Evolutionary conservation across 2,888 invertebrate genomes (phyloP).

Genomic region (Stenotaenia linearis): DNA sequence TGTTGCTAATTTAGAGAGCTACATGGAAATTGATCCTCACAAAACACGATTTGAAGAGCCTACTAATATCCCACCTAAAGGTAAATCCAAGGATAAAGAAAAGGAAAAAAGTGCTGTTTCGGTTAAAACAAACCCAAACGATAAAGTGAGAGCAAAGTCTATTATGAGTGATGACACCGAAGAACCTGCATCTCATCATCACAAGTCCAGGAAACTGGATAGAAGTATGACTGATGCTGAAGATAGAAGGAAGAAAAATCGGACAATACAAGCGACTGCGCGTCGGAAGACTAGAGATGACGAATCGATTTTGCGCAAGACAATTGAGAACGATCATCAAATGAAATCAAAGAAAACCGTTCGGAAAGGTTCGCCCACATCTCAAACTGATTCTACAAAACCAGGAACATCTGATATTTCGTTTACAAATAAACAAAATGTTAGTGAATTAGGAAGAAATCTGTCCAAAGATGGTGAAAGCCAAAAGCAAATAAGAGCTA

Average conservation of each 20-base stretch:
- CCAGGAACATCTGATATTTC: neutral
- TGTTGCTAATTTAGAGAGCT: neutral
- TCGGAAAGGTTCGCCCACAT: neutral
- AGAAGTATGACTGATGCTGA: neutral
- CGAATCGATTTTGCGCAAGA: neutral
- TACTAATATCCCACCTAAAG: neutral
- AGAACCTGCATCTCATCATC: neutral
- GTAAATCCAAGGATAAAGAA: neutral
- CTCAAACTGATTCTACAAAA: neutral
- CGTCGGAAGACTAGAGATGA: neutral
- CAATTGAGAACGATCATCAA: neutral
- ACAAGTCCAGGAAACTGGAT: neutral
- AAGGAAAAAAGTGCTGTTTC: neutral
- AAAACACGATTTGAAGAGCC: neutral
- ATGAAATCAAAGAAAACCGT: neutral
- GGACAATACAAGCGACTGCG: neutral
- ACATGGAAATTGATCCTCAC: neutral
- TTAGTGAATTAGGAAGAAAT: neutral
- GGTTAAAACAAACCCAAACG: too few relatives aligned
- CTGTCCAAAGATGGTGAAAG: neutral
- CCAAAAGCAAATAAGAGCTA: neutral
- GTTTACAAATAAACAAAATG: neutral
- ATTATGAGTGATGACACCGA: neutral
- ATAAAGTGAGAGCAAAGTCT: neutral
- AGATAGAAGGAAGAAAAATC: neutral